Evolutionary conservation across 2,797 vertebrate species (phyloP).

Genomic region (Remorina albescens): DNA sequence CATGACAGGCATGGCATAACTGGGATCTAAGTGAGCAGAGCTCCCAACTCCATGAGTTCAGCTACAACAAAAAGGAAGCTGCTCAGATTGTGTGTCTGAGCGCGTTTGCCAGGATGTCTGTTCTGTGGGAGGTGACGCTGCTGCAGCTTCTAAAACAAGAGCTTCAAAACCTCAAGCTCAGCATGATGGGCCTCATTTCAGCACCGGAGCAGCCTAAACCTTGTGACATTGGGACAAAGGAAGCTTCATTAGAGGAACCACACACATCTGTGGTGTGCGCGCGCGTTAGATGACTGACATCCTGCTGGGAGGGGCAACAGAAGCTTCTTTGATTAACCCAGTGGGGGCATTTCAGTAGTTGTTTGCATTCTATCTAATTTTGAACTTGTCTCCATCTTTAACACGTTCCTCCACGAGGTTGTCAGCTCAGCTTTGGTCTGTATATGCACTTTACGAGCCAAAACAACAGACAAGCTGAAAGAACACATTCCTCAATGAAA

Average conservation of each 20-base stretch:
- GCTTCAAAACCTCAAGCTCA: slow-evolving; percentile 75
- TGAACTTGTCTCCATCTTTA: slow-evolving; percentile 34
- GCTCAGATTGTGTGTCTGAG: slow-evolving; percentile 44
- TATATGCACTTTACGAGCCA: not conserved
- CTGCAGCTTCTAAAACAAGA: slow-evolving; percentile 66
- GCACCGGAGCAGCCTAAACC: slow-evolving; percentile 59
- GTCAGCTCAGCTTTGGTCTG: slow-evolving; percentile 2
- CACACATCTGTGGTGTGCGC: slow-evolving; percentile 35
- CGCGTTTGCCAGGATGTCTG: slow-evolving; percentile 60
- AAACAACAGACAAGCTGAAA: slow-evolving; percentile 1
- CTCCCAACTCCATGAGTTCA: slow-evolving; percentile 59
- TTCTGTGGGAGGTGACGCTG: slow-evolving; percentile 70
- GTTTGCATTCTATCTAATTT: slow-evolving; percentile 41
- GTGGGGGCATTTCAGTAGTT: slow-evolving; percentile 59
- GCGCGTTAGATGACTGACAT: slow-evolving; percentile 62
- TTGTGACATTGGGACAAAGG: slow-evolving; percentile 68
- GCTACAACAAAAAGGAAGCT: slow-evolving; percentile 44
- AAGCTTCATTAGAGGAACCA: slow-evolving; percentile 68
- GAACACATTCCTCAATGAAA: not conserved
- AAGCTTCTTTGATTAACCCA: slow-evolving; percentile 71
- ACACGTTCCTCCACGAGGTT: not conserved
- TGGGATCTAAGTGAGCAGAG: slow-evolving; percentile 57
- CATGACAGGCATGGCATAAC: slow-evolving; percentile 43
- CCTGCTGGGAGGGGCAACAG: slow-evolving; percentile 69
- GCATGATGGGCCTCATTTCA: slow-evolving; percentile 72